A percentile compares a stretch with the other conserved stretches of the same genome.
phyloP scores from a whole-genome alignment of 2,113 vertebrate species.

The Forbesichthys papilliferus region DNA sequence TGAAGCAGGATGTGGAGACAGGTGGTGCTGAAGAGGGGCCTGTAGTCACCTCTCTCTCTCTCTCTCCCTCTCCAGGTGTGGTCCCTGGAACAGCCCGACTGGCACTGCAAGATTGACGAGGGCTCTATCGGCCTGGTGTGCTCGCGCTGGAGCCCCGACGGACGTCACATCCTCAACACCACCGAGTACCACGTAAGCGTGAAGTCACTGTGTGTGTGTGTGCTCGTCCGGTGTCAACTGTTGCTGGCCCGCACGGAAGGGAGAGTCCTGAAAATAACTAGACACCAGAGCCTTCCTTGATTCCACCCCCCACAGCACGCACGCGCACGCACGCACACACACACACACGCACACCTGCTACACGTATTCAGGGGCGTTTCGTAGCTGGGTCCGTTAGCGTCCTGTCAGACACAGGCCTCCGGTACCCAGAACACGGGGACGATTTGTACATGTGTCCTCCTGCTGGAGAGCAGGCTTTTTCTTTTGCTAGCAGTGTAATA shows the following conservation, averaged over 20 bases:
- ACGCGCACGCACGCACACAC: slow-evolving; percentile 5
- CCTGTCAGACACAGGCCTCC: slow-evolving; percentile 64
- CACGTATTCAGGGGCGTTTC: slow-evolving; percentile 72
- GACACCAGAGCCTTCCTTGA: slow-evolving; percentile 70
- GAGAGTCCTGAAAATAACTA: slow-evolving; percentile 78
- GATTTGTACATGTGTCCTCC: slow-evolving; percentile 33
- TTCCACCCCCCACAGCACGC: slow-evolving; percentile 28
- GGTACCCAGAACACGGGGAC: slow-evolving; percentile 47
- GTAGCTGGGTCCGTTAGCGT: slow-evolving; percentile 62
- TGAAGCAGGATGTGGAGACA: slow-evolving; percentile 20
- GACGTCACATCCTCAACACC: slow-evolving; percentile 98
- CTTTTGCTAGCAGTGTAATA: slow-evolving; percentile 14
- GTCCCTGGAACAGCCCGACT: slow-evolving; percentile 94
- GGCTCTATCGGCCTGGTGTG: slow-evolving; percentile 93
- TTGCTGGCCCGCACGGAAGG: slow-evolving; percentile 74
- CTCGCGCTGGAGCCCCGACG: slow-evolving; percentile 96
- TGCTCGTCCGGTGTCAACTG: slow-evolving; percentile 73
- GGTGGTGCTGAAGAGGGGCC: slow-evolving; percentile 13
- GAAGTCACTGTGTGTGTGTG: slow-evolving; percentile 57
- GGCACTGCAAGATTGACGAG: slow-evolving; percentile 98
- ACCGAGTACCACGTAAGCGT: slow-evolving; percentile 96
- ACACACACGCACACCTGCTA: slow-evolving; percentile 47
- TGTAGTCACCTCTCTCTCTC: slow-evolving; percentile 14
- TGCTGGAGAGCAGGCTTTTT: slow-evolving; percentile 36
- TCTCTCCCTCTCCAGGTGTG: slow-evolving; percentile 81